Conservation (phyloP, 1,140 invertebrate species). For the Ips typographus region DNA sequence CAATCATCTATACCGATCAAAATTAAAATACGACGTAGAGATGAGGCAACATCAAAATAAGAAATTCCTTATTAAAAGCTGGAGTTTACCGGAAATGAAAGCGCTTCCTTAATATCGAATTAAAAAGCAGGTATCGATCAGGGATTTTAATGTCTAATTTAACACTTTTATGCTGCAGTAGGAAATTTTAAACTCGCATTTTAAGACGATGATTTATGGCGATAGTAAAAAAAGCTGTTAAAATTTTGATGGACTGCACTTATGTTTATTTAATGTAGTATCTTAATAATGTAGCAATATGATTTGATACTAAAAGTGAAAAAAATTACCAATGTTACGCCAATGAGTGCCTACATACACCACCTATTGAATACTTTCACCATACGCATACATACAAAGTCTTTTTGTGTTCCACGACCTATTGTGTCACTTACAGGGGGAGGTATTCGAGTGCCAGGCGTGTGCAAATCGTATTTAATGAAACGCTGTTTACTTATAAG, state of each 20-base stretch:
- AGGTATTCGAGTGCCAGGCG: slow-evolving; percentile 15
- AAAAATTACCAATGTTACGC: neutral
- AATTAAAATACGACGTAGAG: slow-evolving; percentile 34
- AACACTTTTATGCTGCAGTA: slow-evolving; percentile 3
- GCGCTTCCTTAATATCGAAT: slow-evolving; percentile 23
- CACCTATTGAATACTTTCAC: slow-evolving; percentile 1
- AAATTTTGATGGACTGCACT: no score
- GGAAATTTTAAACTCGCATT: neutral
- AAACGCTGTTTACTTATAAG: slow-evolving; percentile 25
- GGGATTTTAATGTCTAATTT: slow-evolving; percentile 17
- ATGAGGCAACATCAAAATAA: slow-evolving; percentile 29
- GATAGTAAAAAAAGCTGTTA: no score
- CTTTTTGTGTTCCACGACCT: neutral
- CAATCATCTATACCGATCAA: slow-evolving; percentile 34
- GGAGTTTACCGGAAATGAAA: slow-evolving; percentile 20
- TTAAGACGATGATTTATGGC: no score
- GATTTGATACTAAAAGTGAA: no score
- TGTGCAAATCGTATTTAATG: slow-evolving; percentile 18
- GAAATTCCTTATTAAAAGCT: slow-evolving; percentile 24
- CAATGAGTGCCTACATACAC: neutral
- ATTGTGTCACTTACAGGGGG: slow-evolving; percentile 26
- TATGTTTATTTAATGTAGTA: no score
- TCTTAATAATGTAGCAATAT: no score
- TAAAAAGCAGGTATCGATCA: slow-evolving; percentile 29
- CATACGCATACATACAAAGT: slow-evolving; percentile 18